These are phyloP conservation scores for Pristionchus entomophagus DNA, from an alignment of 2,888 invertebrate genomes.

Conservation along the genomic window DNA sequence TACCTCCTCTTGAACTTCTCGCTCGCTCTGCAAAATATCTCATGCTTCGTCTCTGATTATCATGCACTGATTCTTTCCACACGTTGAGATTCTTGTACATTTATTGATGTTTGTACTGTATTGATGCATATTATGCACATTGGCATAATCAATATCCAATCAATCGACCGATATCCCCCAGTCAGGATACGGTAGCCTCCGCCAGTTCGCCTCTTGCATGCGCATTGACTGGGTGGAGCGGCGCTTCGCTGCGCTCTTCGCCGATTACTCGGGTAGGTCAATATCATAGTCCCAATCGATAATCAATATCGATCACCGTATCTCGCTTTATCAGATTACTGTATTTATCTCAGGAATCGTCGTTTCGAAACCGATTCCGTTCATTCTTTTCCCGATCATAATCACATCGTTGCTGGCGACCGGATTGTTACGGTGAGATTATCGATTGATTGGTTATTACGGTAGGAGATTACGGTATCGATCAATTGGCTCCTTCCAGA, in stretches of 20 bases:
- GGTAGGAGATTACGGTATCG: neutral
- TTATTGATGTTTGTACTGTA: neutral
- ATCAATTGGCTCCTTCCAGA: neutral
- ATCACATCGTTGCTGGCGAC: conserved; percentile 64
- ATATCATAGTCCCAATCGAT: too few relatives aligned
- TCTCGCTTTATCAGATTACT: conserved; percentile 24
- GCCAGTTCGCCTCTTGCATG: conserved; percentile 55
- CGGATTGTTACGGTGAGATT: conserved; percentile 59
- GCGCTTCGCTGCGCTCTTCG: conserved; percentile 69
- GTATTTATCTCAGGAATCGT: conserved; percentile 58
- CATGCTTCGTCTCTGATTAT: neutral
- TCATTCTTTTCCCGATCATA: conserved; percentile 70
- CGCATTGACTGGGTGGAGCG: conserved; percentile 72
- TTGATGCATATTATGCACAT: too few relatives aligned
- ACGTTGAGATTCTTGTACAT: neutral
- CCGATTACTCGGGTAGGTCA: conserved; percentile 58
- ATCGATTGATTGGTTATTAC: neutral
- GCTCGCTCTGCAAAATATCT: conserved; percentile 26
- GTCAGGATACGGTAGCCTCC: conserved; percentile 27
- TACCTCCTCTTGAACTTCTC: neutral
- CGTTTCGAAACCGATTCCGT: conserved; percentile 67
- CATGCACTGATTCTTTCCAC: neutral
- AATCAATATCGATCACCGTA: neutral
- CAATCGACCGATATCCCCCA: neutral
- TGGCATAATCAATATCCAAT: neutral